Conservation (phyloP, 2,888 invertebrate species). For the Terebella lapidaria region DNA sequence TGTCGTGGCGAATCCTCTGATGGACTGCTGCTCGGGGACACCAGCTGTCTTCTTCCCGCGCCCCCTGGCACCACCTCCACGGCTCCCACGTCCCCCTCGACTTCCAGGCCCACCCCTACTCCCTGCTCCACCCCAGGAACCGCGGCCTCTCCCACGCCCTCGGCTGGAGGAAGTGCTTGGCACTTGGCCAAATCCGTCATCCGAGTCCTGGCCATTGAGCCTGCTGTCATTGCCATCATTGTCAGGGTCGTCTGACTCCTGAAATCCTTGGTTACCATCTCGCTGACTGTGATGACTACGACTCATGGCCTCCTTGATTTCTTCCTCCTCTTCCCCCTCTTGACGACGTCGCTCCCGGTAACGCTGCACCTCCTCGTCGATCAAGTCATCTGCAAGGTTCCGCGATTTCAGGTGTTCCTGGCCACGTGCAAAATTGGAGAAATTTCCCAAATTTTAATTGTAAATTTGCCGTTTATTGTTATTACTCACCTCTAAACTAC, state of each 20-base stretch:
- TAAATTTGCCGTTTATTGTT: too few species aligned
- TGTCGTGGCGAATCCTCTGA: not conserved
- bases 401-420: conserved; percentile 57
- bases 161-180: too few species aligned
- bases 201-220: too few species aligned
- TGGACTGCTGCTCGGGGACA: too few species aligned
- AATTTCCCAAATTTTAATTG: too few species aligned
- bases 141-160: conserved; percentile 2
- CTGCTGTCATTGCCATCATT: conserved; percentile 4
- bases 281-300: conserved; percentile 3
- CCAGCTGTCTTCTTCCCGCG: too few species aligned
- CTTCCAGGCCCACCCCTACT: conserved; percentile 10
- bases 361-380: conserved; percentile 56
- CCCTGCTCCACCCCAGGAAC: conserved; percentile 14
- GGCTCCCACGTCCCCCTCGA: not conserved
- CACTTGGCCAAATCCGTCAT: too few species aligned
- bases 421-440: too few species aligned
- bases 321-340: conserved; percentile 36
- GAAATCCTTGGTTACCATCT: not conserved
- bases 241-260: conserved; percentile 3
- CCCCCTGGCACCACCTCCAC: not conserved
- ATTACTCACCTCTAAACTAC: too few species aligned
- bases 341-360: conserved; percentile 53
- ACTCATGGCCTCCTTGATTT: conserved; percentile 29
- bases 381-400: conserved; percentile 55